Evolutionary conservation across 1,140 invertebrate species (phyloP).

Genomic region (Drosophila pseudoobscura): DNA sequence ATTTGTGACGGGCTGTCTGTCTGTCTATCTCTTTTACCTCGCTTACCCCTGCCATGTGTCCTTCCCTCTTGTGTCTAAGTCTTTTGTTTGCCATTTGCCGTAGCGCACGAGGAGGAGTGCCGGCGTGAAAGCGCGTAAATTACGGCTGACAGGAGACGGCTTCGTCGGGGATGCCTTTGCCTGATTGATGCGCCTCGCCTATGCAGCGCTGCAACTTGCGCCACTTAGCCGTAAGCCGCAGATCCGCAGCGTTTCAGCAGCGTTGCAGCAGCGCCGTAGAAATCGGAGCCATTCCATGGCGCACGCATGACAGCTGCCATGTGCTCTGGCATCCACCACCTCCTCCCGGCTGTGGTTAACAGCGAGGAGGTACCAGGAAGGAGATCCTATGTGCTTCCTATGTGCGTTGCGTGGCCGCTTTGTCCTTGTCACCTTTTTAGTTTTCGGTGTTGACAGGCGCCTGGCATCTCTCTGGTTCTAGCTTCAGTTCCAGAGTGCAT

Average conservation of each 20-base stretch:
- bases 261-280: constrained; percentile 3
- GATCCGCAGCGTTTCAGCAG: constrained; percentile 7
- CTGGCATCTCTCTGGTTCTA: constrained; percentile 3
- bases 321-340: constrained; percentile 33
- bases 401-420: constrained; percentile 36
- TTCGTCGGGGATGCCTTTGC: constrained; percentile 29
- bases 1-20: constrained; percentile 40
- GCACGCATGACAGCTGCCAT: constrained; percentile 78
- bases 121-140: constrained; percentile 73
- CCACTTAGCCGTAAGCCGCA: constrained; percentile 51
- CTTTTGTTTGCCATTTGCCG: constrained; percentile 74
- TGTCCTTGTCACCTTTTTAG: constrained; percentile 80
- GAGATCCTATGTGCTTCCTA: background rate
- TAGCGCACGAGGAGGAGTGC: constrained; percentile 21
- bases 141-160: constrained; percentile 68
- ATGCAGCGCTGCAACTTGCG: constrained; percentile 61
- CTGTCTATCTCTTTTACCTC: too few relatives aligned
- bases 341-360: too few relatives aligned
- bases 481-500: constrained; percentile 52
- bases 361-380: too few relatives aligned
- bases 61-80: constrained; percentile 39
- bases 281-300: constrained; percentile 49
- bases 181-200: constrained; percentile 68
- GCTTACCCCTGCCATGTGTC: constrained; percentile 15
- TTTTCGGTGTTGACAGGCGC: constrained; percentile 73